A percentile compares a stretch with the other conserved stretches of the same genome.
Evolutionary conservation across 2,113 vertebrate genomes (phyloP).

Genomic region (Ginglymostoma cirratum): DNA sequence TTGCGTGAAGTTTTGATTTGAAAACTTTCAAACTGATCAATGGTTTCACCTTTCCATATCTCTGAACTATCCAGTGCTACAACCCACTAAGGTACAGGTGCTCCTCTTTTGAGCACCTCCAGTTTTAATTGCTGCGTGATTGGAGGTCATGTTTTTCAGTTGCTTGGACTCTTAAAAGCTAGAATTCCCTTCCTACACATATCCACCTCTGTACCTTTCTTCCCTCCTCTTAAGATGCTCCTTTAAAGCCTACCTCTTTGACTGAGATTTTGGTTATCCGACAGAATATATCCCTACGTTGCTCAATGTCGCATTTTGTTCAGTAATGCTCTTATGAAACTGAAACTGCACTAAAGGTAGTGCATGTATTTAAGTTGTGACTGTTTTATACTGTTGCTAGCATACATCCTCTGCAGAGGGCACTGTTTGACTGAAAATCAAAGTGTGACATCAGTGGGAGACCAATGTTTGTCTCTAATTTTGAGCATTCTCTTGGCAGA

Average conservation of each 20-base stretch:
- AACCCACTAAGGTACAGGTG: neutral
- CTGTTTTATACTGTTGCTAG: neutral
- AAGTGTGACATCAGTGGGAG: neutral
- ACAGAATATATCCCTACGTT: neutral
- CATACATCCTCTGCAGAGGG: conserved; percentile 23
- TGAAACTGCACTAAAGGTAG: neutral
- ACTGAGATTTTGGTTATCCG: neutral
- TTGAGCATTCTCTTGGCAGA: neutral
- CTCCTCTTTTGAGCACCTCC: neutral
- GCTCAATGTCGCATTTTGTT: neutral
- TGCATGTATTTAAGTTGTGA: neutral
- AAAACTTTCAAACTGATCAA: too few relatives aligned
- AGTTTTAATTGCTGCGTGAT: neutral
- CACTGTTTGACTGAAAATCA: neutral
- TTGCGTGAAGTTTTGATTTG: too few relatives aligned
- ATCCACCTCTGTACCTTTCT: neutral
- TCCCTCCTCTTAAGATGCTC: neutral
- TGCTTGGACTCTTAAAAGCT: neutral
- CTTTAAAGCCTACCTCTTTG: neutral
- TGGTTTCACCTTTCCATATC: too few relatives aligned
- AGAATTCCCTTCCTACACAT: neutral
- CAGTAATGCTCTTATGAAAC: neutral
- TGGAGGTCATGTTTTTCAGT: neutral
- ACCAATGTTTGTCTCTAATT: neutral
- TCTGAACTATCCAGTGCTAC: too few relatives aligned